Conservation (phyloP, 2,888 invertebrate species). For the Pachycephus smyrnensis region DNA sequence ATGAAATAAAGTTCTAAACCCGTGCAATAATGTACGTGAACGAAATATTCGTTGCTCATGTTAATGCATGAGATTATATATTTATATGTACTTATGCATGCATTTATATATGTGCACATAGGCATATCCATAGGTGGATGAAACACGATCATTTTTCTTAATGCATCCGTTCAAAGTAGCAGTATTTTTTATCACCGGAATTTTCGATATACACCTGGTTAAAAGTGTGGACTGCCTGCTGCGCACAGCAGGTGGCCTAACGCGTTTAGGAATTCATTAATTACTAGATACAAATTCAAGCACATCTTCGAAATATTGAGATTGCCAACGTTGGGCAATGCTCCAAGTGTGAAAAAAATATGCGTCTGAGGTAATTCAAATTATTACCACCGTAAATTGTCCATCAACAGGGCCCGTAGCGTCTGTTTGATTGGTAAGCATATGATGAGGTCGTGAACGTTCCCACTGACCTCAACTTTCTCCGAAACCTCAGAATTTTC, state of each 20-base stretch:
- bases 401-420: neutral
- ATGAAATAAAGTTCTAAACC: neutral
- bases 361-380: neutral
- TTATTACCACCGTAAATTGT: slow-evolving; percentile 1
- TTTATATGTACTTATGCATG: neutral
- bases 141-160: neutral
- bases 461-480: neutral
- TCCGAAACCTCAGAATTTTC: no score
- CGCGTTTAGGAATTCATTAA: slow-evolving; percentile 24
- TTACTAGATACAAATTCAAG: slow-evolving; percentile 18
- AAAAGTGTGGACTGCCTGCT: slow-evolving; percentile 10
- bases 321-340: neutral
- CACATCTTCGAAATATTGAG: slow-evolving; percentile 13
- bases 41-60: slow-evolving; percentile 10
- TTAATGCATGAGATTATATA: slow-evolving; percentile 7
- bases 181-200: slow-evolving; percentile 5
- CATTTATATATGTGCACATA: no score
- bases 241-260: slow-evolving; percentile 22
- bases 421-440: slow-evolving; percentile 23
- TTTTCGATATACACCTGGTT: slow-evolving; percentile 18
- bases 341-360: neutral
- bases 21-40: neutral
- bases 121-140: neutral
- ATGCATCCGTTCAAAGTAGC: slow-evolving; percentile 1
- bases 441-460: slow-evolving; percentile 27